Conservation (phyloP, 1,140 invertebrate species). For the Pectinophora gossypiella region DNA sequence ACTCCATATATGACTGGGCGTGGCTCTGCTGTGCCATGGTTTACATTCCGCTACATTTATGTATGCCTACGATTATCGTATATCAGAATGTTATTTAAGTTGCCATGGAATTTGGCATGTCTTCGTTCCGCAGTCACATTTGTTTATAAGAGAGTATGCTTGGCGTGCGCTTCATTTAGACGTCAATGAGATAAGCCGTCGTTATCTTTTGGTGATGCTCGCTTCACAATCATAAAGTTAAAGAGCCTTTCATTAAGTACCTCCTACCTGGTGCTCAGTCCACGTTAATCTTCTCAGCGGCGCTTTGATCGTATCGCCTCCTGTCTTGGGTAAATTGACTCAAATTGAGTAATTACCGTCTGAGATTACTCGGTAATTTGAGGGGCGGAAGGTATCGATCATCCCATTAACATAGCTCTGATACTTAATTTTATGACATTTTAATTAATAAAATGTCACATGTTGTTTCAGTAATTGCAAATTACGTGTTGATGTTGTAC, state of each 20-base stretch:
- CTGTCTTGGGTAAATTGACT: conserved; percentile 53
- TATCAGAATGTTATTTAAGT: background rate
- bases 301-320: conserved; percentile 38
- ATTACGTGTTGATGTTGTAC: too few species aligned
- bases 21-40: conserved; percentile 15
- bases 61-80: background rate
- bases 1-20: conserved; percentile 30
- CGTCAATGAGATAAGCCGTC: too few species aligned
- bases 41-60: background rate
- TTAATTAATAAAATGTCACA: background rate
- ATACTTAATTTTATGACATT: background rate
- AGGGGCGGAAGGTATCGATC: conserved; percentile 45
- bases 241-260: conserved; percentile 22
- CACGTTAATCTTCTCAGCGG: conserved; percentile 28
- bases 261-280: conserved; percentile 14
- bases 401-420: conserved; percentile 14
- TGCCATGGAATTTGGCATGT: background rate
- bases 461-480: too few species aligned
- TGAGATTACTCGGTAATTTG: conserved; percentile 50
- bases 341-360: conserved; percentile 62
- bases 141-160: too few species aligned
- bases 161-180: too few species aligned
- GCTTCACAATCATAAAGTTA: conserved; percentile 6
- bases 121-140: background rate
- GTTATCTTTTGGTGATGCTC: conserved; percentile 7